Evolutionary conservation across 2,888 invertebrate species (phyloP).

Genomic region (Drosophila meridionalis): DNA sequence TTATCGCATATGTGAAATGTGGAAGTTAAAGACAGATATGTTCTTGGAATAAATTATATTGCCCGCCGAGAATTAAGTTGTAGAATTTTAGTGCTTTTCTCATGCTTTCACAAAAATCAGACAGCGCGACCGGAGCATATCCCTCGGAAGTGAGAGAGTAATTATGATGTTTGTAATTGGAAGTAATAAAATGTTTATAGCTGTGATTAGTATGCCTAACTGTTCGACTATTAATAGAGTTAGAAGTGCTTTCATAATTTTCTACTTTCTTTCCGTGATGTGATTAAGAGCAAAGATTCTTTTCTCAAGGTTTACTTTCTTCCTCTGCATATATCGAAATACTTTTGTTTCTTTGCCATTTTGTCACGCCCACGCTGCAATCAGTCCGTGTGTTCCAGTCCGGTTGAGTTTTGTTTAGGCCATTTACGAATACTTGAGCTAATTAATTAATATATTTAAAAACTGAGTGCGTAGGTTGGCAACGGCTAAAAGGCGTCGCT

Average conservation of each 20-base stretch:
- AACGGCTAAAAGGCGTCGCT: conserved; percentile 67
- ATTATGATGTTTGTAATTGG: not conserved
- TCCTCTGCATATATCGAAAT: not conserved
- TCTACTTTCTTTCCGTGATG: not conserved
- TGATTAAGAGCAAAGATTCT: not conserved
- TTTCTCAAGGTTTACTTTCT: not conserved
- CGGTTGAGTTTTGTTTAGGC: conserved; percentile 16
- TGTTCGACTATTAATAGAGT: not conserved
- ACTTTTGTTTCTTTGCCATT: conserved; percentile 20
- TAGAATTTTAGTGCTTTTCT: conserved; percentile 7
- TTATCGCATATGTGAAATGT: conserved; percentile 18
- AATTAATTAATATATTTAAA: conserved; percentile 64
- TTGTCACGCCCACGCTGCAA: conserved; percentile 29
- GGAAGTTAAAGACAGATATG: not conserved
- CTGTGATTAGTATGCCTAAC: not conserved
- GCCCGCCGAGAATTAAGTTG: conserved; percentile 3
- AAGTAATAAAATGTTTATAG: conserved; percentile 1
- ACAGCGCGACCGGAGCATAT: not conserved
- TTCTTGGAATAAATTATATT: conserved; percentile 15
- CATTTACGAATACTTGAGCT: conserved; percentile 40
- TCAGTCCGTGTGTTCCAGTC: conserved; percentile 9
- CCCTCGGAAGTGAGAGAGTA: not conserved
- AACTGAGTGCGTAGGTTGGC: conserved; percentile 46
- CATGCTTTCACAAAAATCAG: conserved; percentile 24
- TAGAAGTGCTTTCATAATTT: not conserved